Evolutionary conservation across 2,797 vertebrate species (phyloP), one percentile per base, ranked within the genome.

Genomic region (Arnoldichthys spilopterus): DNA sequence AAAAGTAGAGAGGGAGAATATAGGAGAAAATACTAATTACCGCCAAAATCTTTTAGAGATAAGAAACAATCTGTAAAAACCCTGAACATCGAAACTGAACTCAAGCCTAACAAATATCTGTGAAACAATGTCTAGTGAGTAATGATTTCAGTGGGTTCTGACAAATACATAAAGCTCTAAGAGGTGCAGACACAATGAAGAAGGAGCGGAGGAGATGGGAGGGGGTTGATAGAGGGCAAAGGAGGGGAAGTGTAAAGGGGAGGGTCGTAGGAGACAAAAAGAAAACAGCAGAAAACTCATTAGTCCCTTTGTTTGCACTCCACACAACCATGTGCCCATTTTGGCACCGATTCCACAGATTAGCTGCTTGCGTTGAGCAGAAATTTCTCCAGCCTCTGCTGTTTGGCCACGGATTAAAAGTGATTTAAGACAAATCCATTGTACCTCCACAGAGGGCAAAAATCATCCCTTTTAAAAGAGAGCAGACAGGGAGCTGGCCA

Each of bases 371-470:
- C 66, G 32, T 68, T 18, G 53, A 79, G 77, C 56, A 37, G 24
- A 72, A 59, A 47, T 76, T 53, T 71, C 30, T 76, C 66, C 53
- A 67, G 54, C 71, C 80, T 84, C 80, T 70, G 61, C 74, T 83
- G 78, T 78, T 78, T 78, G 84, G 90, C 91, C 88, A 88, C 77
- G 85, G 91, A 92, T 93, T 92, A 92, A 92, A 92, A 90, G 91
- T 92, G 92, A 93, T 93, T 93, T 94, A 92, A 91, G 92, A 91
- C 91, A 91, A 92, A 93, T 92, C 91, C 90, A 93, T 94, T 87
- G 88, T 84, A 90, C 80, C 83, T 91, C 89, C 92, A 92, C 89
- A 89, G 90, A 91, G 93, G 92, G 91, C 68, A 93, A 91, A 92
- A 94, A 92, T 91, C 90, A 89, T 92, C 92, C 90, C 91, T 91